Percentiles rank a stretch among this genome's conserved stretches.
Conservation (phyloP, 2,113 vertebrate species). For the Platanista minor region DNA sequence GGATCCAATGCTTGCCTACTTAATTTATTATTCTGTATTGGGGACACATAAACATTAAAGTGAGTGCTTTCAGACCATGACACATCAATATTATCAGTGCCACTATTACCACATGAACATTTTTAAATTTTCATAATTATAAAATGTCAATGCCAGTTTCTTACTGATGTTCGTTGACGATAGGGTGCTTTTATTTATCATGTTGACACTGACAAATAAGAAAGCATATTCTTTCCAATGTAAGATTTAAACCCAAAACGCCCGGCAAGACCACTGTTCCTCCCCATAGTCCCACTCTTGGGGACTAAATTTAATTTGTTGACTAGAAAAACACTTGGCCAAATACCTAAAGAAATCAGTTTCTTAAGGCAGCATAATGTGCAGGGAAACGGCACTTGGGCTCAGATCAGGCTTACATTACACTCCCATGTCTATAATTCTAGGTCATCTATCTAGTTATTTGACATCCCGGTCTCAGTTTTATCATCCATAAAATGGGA, state of each 20-base stretch:
- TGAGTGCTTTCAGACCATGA: background rate
- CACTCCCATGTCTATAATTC: accelerated
- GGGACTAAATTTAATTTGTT: background rate
- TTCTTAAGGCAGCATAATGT: accelerated
- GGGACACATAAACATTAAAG: background rate
- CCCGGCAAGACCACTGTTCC: background rate
- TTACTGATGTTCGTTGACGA: background rate
- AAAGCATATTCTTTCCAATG: background rate
- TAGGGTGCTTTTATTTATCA: background rate
- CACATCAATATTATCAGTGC: background rate
- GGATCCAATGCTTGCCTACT: background rate
- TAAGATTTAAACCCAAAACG: background rate
- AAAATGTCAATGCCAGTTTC: background rate
- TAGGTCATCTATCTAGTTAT: accelerated
- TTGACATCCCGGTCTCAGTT: background rate
- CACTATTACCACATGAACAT: background rate
- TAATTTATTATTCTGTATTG: background rate
- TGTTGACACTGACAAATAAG: background rate
- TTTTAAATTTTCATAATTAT: background rate
- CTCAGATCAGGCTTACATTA: background rate
- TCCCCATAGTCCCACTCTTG: background rate
- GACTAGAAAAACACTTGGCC: background rate
- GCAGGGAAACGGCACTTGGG: accelerated
- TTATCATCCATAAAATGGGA: background rate
- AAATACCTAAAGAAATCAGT: background rate